Evolutionary conservation across 2,888 invertebrate species (phyloP).

Genomic region (Criorhina ranunculi): DNA sequence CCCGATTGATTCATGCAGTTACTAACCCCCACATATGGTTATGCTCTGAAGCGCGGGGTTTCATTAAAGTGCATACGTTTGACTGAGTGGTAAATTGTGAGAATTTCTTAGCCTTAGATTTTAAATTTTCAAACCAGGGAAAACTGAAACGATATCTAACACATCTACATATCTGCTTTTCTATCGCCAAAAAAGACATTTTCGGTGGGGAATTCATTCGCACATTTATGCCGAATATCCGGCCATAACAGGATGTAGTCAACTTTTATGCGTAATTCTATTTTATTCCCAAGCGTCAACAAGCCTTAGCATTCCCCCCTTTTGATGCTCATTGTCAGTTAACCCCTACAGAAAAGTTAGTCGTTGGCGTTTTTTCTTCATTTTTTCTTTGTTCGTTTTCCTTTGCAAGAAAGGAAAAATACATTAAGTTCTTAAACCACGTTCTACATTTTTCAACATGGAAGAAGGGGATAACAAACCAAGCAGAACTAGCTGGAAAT

Average conservation of each 20-base stretch:
- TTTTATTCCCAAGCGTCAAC: neutral
- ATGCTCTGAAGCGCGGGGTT: no score
- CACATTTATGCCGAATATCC: constrained; percentile 54
- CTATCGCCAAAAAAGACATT: constrained; percentile 18
- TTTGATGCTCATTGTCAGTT: constrained; percentile 68
- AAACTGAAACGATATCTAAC: no score
- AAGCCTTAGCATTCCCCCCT: neutral
- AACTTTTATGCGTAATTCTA: constrained; percentile 69
- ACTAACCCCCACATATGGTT: no score
- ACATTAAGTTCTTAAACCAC: constrained; percentile 73
- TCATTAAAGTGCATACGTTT: no score
- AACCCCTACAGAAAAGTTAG: constrained; percentile 71
- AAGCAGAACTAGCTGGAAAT: neutral
- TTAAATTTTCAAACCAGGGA: no score
- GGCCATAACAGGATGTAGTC: constrained; percentile 70
- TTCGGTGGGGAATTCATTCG: constrained; percentile 41
- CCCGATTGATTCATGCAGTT: no score
- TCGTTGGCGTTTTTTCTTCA: constrained; percentile 54
- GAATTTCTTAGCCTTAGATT: no score
- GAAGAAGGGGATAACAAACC: constrained; percentile 3
- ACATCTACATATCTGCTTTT: no score
- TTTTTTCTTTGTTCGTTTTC: neutral
- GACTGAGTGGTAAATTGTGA: no score
- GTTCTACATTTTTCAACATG: constrained; percentile 49
- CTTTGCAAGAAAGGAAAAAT: constrained; percentile 42